Base-by-base conservation (phyloP, 2,797 vertebrate genomes). In the Dryobates pubescens region DNA sequence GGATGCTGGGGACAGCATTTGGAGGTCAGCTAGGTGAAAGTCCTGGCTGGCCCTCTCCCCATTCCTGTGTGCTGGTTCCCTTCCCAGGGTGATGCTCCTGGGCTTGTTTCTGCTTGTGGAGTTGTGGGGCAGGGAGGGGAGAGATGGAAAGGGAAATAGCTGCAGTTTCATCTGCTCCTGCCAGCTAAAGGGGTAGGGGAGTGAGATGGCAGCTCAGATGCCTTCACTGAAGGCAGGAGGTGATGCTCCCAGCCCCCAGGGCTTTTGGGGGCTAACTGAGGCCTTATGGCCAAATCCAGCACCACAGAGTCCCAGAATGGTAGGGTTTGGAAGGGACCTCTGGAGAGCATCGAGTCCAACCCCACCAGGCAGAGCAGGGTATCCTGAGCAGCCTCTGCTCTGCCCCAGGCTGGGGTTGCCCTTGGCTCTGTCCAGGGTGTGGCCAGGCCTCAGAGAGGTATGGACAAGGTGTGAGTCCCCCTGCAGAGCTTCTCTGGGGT, bases 401-500 rank as follows among this genome's bases (percentile, higher is more conserved):
- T 16, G 68, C 14, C 0, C 30, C 32, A 17, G 23, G 22, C 23
- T 26, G 27, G 49, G 29, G 43, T 43, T 73, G 67, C 51, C 26
- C 36, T 1, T 18, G 62, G 43, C 27, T 15, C 6, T 10, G 13
- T 10, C 32, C 36, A 4, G 6, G 30, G 29, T 41, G 26, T 2
- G 1, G 18, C 24, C 74, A 30, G 67, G 51, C 15, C 8, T 10
- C 8, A 0, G n/a, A 7, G 59, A 22, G 49, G 57, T 2, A 17
- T 2, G 0, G 59, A 3, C 11, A n/a, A 57, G 47, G 7, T 29
- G 34, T 61, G 64, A 34, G 8, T 3, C 4, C 13, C 17, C 7
- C 32, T 2, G 4, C 1, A 16, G 36, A 36, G 3, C 4, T 32
- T 65, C 41, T 1, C 0, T 4, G 58, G 24, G 4, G 26, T 23